Percentiles rank a stretch among this genome's conserved stretches.
Conservation (phyloP, 2,797 vertebrate species). For the Melanogrammus aeglefinus region DNA sequence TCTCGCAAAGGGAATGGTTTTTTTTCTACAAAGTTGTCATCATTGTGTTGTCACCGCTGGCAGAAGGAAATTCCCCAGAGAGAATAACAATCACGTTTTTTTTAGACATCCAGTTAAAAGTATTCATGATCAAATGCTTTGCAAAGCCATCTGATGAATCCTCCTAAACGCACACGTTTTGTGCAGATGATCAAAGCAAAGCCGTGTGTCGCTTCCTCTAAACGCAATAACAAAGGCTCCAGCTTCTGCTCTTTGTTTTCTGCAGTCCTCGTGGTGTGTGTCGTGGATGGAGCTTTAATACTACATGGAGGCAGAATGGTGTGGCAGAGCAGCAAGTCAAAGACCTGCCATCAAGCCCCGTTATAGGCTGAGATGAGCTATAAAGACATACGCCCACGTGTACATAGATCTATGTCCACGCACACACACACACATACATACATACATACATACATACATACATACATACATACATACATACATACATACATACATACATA, state of each 20-base stretch:
- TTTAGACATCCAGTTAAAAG: background rate
- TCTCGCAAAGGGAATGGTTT: background rate
- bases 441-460: too few relatives aligned
- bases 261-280: slow-evolving; percentile 29
- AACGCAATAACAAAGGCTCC: background rate
- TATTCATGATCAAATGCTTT: slow-evolving; percentile 17
- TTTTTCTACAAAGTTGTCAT: slow-evolving; percentile 32
- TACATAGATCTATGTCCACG: background rate
- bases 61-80: slow-evolving; percentile 40
- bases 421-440: background rate
- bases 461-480: background rate
- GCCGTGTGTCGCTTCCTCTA: background rate
- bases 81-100: background rate
- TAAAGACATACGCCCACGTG: slow-evolving; percentile 25
- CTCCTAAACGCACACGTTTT: slow-evolving; percentile 1
- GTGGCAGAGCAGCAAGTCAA: slow-evolving; percentile 64
- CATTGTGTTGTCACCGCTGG: slow-evolving; percentile 52
- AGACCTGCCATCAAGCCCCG: slow-evolving; percentile 46
- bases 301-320: slow-evolving; percentile 64
- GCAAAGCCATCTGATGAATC: slow-evolving; percentile 33
- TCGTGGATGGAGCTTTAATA: slow-evolving; percentile 7
- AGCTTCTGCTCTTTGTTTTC: slow-evolving; percentile 21
- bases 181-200: slow-evolving; percentile 15
- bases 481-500: too few relatives aligned
- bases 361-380: slow-evolving; percentile 21